Percentiles rank a stretch among this genome's conserved stretches.
These are phyloP conservation scores for Palythoa grandis DNA, from an alignment of 92 coral and sea anemone genomes.

Conservation along the genomic window DNA sequence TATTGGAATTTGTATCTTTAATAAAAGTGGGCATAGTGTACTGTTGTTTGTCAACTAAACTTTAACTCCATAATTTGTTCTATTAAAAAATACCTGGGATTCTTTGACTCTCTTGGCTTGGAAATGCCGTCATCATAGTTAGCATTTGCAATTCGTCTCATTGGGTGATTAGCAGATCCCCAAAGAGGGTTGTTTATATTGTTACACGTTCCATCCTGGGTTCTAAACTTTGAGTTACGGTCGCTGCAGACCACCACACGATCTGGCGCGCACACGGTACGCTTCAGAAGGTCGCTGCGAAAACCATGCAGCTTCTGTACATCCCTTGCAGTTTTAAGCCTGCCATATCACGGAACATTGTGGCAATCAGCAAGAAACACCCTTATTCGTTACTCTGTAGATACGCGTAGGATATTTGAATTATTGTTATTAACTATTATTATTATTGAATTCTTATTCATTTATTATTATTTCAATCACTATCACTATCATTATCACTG, in stretches of 20 bases:
- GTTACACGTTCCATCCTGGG: conserved; percentile 72
- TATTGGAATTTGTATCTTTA: not conserved
- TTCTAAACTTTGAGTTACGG: conserved; percentile 45
- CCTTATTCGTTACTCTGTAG: no score
- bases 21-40: no score
- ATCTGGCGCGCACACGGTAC: conserved; percentile 7
- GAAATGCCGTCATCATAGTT: conserved; percentile 66
- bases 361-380: not conserved
- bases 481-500: no score
- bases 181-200: conserved; percentile 55
- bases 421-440: no score
- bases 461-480: no score
- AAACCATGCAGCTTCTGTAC: conserved; percentile 13
- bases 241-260: conserved; percentile 2
- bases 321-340: conserved; percentile 21
- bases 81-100: not conserved
- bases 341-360: not conserved
- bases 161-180: conserved; percentile 58
- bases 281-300: conserved; percentile 19
- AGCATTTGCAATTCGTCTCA: conserved; percentile 51
- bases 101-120: conserved; percentile 42
- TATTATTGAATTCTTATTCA: no score
- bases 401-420: no score
- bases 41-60: no score
- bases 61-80: not conserved